Base-by-base conservation (phyloP, 2,797 vertebrate species). In the Fistularia commersonii region DNA sequence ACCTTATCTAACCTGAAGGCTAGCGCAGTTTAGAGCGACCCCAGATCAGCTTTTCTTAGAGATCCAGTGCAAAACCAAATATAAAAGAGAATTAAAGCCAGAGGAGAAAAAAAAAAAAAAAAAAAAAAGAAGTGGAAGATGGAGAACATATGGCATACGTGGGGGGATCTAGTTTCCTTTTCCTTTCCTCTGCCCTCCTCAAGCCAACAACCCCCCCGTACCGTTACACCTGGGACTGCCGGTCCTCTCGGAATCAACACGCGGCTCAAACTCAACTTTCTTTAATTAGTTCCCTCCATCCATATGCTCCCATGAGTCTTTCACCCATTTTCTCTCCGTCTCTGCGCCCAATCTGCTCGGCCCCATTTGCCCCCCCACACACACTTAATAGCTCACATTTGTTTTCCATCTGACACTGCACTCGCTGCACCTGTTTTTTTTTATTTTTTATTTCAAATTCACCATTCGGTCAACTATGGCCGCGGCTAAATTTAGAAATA, bases 251-350 rank as follows among this genome's bases (percentile, higher is more conserved):
- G 76, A 79, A 73, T 66, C 70, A 71, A 66, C 71, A 77, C 54
- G 62, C 68, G 74, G 70, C 69, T 80, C 68, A 74, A 77, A 81
- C 54, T 76, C 59, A 8, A 68, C 61, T 74, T 83, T 72, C 64
- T 72, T 69, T 63, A 78, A 82, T 83, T 66, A 75, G 75, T 68
- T 73, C 55, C 57, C 48, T 54, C 44, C 51, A 41, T 58, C 62
- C 61, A 64, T 74, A 59, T 68, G 66, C 43, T 72, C 50, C 48
- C 50, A 49, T 57, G 50, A 56, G 52, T 65, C 35, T 11, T 13
- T 52, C 41, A n/a, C n/a, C n/a, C n/a, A n/a, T n/a, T n/a, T n/a
- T n/a, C n/a, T 45, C 36, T 60, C 35, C 14, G 32, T 56, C 48
- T 56, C 46, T 38, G 37, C 48, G n/a, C 42, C 32, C 54, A 52